Base-by-base conservation (phyloP, 2,888 invertebrate genomes). In the Camponotus fellah region DNA sequence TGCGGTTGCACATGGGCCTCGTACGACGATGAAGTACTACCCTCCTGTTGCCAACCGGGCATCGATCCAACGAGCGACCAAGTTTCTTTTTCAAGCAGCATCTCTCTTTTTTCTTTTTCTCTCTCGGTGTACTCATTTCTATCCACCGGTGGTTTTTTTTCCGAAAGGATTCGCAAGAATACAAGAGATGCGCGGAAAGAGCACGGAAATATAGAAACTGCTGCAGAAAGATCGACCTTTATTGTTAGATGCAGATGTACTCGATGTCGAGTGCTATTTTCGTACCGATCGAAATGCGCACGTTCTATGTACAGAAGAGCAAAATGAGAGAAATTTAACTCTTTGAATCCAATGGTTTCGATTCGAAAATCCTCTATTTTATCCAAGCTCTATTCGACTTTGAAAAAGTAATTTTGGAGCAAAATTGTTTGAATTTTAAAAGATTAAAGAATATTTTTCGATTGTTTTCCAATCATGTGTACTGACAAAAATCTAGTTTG, bases 11-110 rank as follows among this genome's bases (percentile, higher is more conserved):
- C 40, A 82, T 75, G 84, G 60, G 64, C 79, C 88, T 76, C 77
- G 80, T 77, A 74, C 43, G 86, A 17, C 84, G 64, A 83, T 82
- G 56, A 71, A 83, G 66, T 69, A 81, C 84, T 88, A 90, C 91
- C 89, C 90, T 93, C 85, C 89, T 93, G 93, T 93, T 93, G 92
- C 93, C 93, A 93, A 91, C 93, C 92, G 87, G 91, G 89, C 91
- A 94, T 94, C 92, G 93, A 94, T 93, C 92, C 94, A 94, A 94
- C 94, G 85, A 90, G 86, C 86, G 85, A 90, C 91, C 88, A 88
- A 88, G 88, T 88, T 92, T 86, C 85, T 68, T 64, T 81, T 80
- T 66, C 85, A 84, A 91, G 84, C 85, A 91, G 65, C 85, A 84
- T 85, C 82, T 86, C 32, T n/a, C 60, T 21, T 53, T 49, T 34